Conservation (phyloP, 1,140 invertebrate species). For the Papilio aristodemus region DNA sequence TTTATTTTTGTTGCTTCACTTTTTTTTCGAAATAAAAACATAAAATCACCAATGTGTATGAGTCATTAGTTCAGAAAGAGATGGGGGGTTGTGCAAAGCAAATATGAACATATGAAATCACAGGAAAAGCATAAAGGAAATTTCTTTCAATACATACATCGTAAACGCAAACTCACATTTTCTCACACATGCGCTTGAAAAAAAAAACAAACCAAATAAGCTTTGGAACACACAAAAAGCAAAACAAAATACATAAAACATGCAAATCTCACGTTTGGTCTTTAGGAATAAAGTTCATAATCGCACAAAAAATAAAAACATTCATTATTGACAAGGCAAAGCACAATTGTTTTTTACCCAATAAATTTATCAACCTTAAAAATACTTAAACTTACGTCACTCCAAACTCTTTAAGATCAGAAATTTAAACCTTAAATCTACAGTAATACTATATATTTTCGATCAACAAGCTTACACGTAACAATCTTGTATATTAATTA, state of each 20-base stretch:
- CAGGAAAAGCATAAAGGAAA: conserved; percentile 68
- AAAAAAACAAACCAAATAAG: conserved; percentile 61
- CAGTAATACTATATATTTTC: conserved; percentile 18
- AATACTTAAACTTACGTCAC: conserved; percentile 64
- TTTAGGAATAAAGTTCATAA: conserved; percentile 72
- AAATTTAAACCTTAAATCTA: conserved; percentile 28
- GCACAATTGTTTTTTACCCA: conserved; percentile 67
- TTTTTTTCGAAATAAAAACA: conserved; percentile 20
- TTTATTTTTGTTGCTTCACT: not conserved
- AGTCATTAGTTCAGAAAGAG: conserved; percentile 43
- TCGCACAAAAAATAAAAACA: conserved; percentile 48
- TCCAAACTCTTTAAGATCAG: conserved; percentile 49
- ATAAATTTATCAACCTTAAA: conserved; percentile 79
- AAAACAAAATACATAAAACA: conserved; percentile 67
- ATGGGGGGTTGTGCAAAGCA: conserved; percentile 58
- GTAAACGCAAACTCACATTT: conserved; percentile 51
- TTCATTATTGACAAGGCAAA: conserved; percentile 47
- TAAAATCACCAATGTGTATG: conserved; percentile 32
- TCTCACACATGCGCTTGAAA: conserved; percentile 77
- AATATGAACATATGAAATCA: conserved; percentile 79
- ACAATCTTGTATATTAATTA: conserved; percentile 16
- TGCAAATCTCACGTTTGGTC: conserved; percentile 79
- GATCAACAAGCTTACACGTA: conserved; percentile 24
- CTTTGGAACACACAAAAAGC: conserved; percentile 58
- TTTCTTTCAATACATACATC: conserved; percentile 39